Evolutionary conservation across 2,797 vertebrate species (phyloP).

Genomic region (Numenius phaeopus): DNA sequence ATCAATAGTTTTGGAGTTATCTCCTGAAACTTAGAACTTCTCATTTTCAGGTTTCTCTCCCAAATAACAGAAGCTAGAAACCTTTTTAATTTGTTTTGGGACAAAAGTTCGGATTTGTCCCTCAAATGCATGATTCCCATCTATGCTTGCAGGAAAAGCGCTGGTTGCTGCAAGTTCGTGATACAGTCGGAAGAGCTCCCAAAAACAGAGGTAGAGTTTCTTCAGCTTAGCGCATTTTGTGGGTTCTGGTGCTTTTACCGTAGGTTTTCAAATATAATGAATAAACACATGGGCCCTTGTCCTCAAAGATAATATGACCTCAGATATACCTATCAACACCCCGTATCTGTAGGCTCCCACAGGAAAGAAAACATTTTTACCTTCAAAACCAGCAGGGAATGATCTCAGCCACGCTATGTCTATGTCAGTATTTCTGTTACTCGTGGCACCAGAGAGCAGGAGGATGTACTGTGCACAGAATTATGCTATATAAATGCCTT

Average conservation of each 20-base stretch:
- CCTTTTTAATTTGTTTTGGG: neutral
- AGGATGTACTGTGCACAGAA: neutral
- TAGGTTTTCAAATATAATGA: neutral
- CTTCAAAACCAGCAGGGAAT: neutral
- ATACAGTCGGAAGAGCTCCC: neutral
- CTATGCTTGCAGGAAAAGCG: neutral
- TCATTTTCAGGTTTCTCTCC: neutral
- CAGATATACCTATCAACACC: neutral
- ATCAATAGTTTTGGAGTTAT: neutral
- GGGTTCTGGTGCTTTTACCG: neutral
- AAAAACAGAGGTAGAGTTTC: neutral
- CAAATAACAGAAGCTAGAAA: neutral
- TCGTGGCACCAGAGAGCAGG: neutral
- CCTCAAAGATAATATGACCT: neutral
- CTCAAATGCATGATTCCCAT: neutral
- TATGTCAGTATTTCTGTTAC: neutral
- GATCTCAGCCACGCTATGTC: no score
- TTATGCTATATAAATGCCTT: neutral
- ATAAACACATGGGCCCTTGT: neutral
- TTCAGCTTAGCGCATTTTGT: neutral
- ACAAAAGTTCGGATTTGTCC: neutral
- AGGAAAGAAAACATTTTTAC: neutral
- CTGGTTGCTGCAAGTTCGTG: neutral
- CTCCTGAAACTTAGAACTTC: neutral
- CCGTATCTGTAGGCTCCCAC: accelerated